phyloP scores from a whole-genome alignment of 2,113 vertebrate genomes.

The Xiphophorus couchianus region DNA sequence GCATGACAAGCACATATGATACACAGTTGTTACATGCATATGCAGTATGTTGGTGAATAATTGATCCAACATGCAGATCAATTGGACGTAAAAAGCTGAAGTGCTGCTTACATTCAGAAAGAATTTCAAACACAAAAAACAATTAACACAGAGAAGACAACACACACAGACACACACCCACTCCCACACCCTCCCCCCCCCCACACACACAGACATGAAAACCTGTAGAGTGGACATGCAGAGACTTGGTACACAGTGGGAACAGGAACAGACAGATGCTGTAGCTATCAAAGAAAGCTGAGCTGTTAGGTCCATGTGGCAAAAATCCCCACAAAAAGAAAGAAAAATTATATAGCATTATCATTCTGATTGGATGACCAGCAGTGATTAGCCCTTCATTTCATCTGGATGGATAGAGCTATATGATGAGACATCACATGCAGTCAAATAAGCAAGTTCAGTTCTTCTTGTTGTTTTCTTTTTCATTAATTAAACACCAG shows the following conservation, averaged over 20 bases:
- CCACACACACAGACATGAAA: conserved; percentile 67
- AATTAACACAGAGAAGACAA: conserved; percentile 23
- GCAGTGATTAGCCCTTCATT: conserved; percentile 72
- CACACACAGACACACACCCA: conserved; percentile 61
- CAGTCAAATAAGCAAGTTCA: conserved; percentile 47
- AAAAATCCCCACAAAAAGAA: conserved; percentile 5
- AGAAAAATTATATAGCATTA: conserved; percentile 6
- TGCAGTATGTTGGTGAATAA: conserved; percentile 57
- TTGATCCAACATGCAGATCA: conserved; percentile 70
- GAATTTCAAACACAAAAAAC: conserved; percentile 52
- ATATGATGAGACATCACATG: conserved; percentile 35
- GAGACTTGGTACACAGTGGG: conserved; percentile 64
- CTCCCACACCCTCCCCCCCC: not conserved
- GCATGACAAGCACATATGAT: conserved; percentile 43
- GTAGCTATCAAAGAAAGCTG: conserved; percentile 54
- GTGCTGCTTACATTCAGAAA: conserved; percentile 43
- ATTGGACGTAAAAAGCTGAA: conserved; percentile 45
- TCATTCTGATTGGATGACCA: conserved; percentile 25
- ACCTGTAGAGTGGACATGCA: conserved; percentile 78
- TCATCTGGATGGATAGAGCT: conserved; percentile 67
- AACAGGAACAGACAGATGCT: conserved; percentile 46
- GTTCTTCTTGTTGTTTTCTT: conserved; percentile 42
- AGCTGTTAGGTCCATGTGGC: conserved; percentile 38
- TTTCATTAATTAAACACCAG: conserved; percentile 31
- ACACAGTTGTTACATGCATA: conserved; percentile 45